Evolutionary conservation across 2,888 invertebrate genomes (phyloP).

Genomic region (Pterostichus niger): DNA sequence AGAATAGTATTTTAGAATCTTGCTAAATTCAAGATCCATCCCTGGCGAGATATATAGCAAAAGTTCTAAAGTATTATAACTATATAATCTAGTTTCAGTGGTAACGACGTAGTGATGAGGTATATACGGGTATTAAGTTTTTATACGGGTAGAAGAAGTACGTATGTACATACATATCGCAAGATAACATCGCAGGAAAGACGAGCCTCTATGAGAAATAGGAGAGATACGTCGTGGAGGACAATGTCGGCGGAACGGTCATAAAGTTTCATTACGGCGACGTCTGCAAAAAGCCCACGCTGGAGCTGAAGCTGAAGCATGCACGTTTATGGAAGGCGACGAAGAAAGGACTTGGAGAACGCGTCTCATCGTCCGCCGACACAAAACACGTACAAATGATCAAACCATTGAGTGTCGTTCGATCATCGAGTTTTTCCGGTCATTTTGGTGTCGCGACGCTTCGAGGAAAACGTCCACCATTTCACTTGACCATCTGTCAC

Average conservation of each 20-base stretch:
- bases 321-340: constrained; percentile 42
- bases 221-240: constrained; percentile 14
- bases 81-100: constrained; percentile 29
- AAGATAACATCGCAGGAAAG: neutral
- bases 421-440: constrained; percentile 61
- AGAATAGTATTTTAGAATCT: too few species aligned
- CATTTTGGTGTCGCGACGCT: constrained; percentile 29
- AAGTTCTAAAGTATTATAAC: constrained; percentile 13
- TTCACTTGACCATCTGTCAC: constrained; percentile 9
- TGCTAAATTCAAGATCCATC: too few species aligned
- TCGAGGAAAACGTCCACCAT: neutral
- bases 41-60: neutral
- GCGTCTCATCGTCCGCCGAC: constrained; percentile 26
- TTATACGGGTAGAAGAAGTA: constrained; percentile 30
- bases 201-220: neutral
- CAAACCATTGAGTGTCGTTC: constrained; percentile 64
- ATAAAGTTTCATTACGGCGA: constrained; percentile 62
- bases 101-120: constrained; percentile 13
- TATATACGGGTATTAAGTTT: constrained; percentile 39
- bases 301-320: constrained; percentile 22
- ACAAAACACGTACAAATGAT: constrained; percentile 65
- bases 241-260: constrained; percentile 33
- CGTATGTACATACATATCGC: constrained; percentile 25
- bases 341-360: constrained; percentile 48
- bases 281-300: constrained; percentile 47